Evolutionary conservation across 2,888 invertebrate genomes (phyloP).

Genomic region (Andrena dorsata): DNA sequence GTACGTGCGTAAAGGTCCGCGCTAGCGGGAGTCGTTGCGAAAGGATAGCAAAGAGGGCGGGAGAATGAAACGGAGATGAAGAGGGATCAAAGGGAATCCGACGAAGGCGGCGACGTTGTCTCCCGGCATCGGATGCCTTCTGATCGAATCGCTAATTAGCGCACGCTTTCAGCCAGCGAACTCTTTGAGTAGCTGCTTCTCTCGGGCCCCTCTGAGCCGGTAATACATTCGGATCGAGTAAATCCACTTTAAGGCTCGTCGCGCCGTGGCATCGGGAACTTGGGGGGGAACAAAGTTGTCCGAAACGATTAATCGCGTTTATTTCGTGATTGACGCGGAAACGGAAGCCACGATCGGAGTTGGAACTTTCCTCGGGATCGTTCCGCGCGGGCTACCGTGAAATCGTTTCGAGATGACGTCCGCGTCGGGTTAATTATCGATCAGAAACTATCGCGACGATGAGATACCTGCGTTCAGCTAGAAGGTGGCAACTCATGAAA

Average conservation of each 20-base stretch:
- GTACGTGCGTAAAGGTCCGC: constrained; percentile 12
- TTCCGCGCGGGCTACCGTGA: constrained; percentile 18
- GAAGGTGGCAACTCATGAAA: constrained; percentile 32
- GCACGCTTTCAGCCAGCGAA: constrained; percentile 62
- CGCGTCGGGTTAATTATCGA: constrained; percentile 40
- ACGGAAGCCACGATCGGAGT: constrained; percentile 54
- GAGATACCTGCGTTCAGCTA: background rate
- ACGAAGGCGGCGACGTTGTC: constrained; percentile 68
- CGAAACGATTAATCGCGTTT: constrained; percentile 68
- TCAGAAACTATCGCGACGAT: background rate
- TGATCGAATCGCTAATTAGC: constrained; percentile 75
- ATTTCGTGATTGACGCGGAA: constrained; percentile 59
- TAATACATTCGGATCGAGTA: constrained; percentile 74
- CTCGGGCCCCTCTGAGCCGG: constrained; percentile 28
- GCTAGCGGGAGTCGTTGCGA: constrained; percentile 35
- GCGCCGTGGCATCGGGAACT: constrained; percentile 46
- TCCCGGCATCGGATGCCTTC: constrained; percentile 66
- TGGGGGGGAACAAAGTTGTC: constrained; percentile 55
- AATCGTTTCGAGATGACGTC: constrained; percentile 1
- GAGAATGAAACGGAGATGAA: constrained; percentile 68
- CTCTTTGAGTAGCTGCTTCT: constrained; percentile 70
- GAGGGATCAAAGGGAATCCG: constrained; percentile 69
- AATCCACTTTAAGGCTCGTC: constrained; percentile 69
- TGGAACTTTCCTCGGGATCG: constrained; percentile 13
- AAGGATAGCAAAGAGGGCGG: constrained; percentile 53